Evolutionary conservation across 2,797 vertebrate genomes (phyloP).

Genomic region (Cynopterus sphinx): DNA sequence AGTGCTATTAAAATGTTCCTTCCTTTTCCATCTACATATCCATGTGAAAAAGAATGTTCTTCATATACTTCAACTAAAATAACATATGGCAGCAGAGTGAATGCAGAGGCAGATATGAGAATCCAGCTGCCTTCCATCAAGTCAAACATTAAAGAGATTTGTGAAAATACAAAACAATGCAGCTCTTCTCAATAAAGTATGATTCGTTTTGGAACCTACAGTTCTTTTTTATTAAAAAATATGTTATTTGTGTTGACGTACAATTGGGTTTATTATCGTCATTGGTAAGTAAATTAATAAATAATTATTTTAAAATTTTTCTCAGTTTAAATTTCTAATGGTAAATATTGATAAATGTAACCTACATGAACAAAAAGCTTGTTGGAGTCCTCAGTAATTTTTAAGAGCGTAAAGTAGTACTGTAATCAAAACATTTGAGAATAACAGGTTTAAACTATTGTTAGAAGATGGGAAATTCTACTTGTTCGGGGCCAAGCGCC

Average conservation of each 20-base stretch:
- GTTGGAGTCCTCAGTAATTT: neutral
- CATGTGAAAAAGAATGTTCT: neutral
- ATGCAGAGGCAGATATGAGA: neutral
- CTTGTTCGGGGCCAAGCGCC: neutral
- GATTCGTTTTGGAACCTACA: neutral
- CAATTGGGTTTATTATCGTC: neutral
- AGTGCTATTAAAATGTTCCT: neutral
- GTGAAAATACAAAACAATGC: neutral
- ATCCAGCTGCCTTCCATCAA: neutral
- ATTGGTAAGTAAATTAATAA: conserved; percentile 24
- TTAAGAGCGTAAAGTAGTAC: conserved; percentile 7
- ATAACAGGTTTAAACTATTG: neutral
- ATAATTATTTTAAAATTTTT: neutral
- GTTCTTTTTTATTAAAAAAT: conserved; percentile 26
- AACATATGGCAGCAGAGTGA: neutral
- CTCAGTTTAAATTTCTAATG: conserved; percentile 30
- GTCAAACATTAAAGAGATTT: neutral
- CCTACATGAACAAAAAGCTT: neutral
- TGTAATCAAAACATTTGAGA: conserved; percentile 1
- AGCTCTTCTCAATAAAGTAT: neutral
- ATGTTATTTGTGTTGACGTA: neutral
- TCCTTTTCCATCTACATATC: neutral
- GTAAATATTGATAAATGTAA: neutral
- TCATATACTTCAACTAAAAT: neutral
- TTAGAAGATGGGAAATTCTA: neutral